Conservation (phyloP, 2,797 vertebrate genomes). For the Chromis chromis region DNA sequence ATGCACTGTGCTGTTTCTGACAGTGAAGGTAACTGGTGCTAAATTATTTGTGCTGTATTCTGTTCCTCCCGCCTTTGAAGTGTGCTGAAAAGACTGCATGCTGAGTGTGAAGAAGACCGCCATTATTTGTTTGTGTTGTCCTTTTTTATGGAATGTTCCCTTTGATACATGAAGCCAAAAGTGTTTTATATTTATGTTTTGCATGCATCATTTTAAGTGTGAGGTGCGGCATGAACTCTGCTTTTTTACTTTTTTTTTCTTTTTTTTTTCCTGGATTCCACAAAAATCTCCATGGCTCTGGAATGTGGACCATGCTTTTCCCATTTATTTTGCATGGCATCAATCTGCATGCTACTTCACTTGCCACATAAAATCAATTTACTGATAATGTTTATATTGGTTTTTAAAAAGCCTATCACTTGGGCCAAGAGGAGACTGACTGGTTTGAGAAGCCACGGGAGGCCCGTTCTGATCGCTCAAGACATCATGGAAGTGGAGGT, state of each 20-base stretch:
- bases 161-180: slow-evolving; percentile 82
- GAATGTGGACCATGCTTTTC: slow-evolving; percentile 53
- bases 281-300: slow-evolving; percentile 71
- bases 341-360: slow-evolving; percentile 74
- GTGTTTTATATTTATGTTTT: slow-evolving; percentile 76
- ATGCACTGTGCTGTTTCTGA: slow-evolving; percentile 99
- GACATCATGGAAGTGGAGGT: slow-evolving; percentile 90
- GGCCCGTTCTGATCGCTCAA: slow-evolving; percentile 92
- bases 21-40: slow-evolving; percentile 99
- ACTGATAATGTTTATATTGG: slow-evolving; percentile 89
- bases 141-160: slow-evolving; percentile 56
- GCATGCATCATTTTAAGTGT: slow-evolving; percentile 72
- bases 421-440: slow-evolving; percentile 99
- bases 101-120: slow-evolving; percentile 64
- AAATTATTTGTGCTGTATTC: slow-evolving; percentile 78
- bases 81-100: slow-evolving; percentile 81
- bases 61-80: slow-evolving; percentile 33
- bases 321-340: slow-evolving; percentile 88
- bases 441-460: slow-evolving; percentile 99
- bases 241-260: slow-evolving; percentile 24
- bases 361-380: slow-evolving; percentile 71
- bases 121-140: slow-evolving; percentile 49
- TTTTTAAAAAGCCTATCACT: slow-evolving; percentile 98
- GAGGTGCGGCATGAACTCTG: slow-evolving; percentile 62
- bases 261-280: slow-evolving; percentile 22